A percentile compares a stretch with the other conserved stretches of the same genome.
Evolutionary conservation across 37 sponge, comb jelly and placozoan species (phyloP).

Genomic region (Chondrosia reniformis): DNA sequence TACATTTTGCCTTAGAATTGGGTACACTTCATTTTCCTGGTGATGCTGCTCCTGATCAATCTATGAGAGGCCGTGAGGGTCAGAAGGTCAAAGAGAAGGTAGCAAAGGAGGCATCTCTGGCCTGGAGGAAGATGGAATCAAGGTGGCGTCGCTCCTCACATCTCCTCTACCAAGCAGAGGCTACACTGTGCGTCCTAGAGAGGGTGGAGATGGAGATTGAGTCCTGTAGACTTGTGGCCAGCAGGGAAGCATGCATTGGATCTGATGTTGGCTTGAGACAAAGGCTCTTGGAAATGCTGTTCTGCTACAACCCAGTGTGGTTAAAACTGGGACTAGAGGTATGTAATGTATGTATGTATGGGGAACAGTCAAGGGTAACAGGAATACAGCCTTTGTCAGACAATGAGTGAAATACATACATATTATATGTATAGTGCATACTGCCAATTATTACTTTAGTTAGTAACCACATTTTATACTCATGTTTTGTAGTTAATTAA

Average conservation of each 20-base stretch:
- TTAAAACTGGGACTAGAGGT: slow-evolving; percentile 89
- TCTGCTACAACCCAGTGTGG: slow-evolving; percentile 86
- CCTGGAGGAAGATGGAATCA: neutral
- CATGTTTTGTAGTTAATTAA: neutral
- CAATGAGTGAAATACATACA: neutral
- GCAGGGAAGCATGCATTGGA: slow-evolving; percentile 47
- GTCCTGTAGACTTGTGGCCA: slow-evolving; percentile 44
- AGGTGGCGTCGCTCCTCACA: slow-evolving; percentile 37
- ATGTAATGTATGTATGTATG: neutral
- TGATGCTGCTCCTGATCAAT: too few species aligned
- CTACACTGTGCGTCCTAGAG: slow-evolving; percentile 23
- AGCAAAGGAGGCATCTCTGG: neutral
- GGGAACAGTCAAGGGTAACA: neutral
- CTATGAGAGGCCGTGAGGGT: neutral
- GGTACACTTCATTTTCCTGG: too few species aligned
- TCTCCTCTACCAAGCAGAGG: slow-evolving; percentile 66
- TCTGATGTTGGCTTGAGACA: slow-evolving; percentile 80
- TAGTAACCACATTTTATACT: neutral
- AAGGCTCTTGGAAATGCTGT: slow-evolving; percentile 67
- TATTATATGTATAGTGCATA: neutral
- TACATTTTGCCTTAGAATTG: too few species aligned
- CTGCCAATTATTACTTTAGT: neutral
- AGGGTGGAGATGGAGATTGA: slow-evolving; percentile 77
- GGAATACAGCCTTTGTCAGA: neutral
- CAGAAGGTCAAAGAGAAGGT: neutral